Evolutionary conservation across 1,140 invertebrate genomes (phyloP).

Genomic region (Calliopsis andreniformis): DNA sequence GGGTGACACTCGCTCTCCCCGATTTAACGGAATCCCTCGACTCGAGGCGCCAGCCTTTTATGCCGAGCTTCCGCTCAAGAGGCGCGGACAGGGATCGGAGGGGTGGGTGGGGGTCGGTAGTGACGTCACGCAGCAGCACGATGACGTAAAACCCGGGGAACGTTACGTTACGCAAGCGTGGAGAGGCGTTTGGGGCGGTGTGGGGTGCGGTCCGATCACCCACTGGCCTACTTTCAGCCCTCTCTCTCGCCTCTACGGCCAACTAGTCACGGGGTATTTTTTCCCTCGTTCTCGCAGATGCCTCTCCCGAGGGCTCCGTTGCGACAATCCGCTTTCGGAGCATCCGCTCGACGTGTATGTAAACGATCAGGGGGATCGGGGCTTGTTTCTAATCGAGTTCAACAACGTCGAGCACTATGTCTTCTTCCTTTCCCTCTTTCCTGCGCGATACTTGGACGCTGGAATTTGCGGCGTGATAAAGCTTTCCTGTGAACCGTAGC

Average conservation of each 20-base stretch:
- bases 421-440: not conserved
- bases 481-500: too few species aligned
- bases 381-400: not conserved
- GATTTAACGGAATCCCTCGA: conserved; percentile 1
- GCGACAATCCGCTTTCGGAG: not conserved
- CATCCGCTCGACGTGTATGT: not conserved
- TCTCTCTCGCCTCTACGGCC: not conserved
- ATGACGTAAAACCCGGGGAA: conserved; percentile 70
- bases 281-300: not conserved
- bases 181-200: conserved; percentile 25
- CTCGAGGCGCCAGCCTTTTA: conserved; percentile 39
- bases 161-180: conserved; percentile 73
- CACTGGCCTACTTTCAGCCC: conserved; percentile 71
- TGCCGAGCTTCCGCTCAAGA: not conserved
- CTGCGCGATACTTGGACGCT: too few species aligned
- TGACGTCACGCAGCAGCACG: conserved; percentile 54
- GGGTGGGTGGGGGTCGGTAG: conserved; percentile 21
- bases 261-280: conserved; percentile 6
- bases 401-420: not conserved
- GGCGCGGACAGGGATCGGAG: not conserved
- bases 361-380: not conserved
- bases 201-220: conserved; percentile 70
- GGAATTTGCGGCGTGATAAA: too few species aligned
- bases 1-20: not conserved
- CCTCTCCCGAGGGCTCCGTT: conserved; percentile 2